Evolutionary conservation across 2,888 invertebrate genomes (phyloP).

Genomic region (Eristalinus aeneus): DNA sequence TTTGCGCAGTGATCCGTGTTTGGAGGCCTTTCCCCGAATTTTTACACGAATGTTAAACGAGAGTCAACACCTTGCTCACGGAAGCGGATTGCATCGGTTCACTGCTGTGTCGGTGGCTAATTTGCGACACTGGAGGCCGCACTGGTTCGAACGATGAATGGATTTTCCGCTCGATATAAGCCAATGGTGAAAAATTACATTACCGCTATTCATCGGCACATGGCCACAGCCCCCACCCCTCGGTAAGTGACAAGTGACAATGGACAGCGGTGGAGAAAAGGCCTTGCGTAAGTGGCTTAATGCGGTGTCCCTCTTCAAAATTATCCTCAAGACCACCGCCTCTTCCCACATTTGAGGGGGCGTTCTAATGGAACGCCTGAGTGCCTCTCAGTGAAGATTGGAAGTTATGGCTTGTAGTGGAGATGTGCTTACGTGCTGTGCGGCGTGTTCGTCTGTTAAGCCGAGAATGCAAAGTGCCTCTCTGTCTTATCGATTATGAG

Average conservation of each 20-base stretch:
- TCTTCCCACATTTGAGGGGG: neutral
- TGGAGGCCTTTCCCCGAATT: neutral
- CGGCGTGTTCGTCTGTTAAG: neutral
- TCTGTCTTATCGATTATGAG: slow-evolving; percentile 48
- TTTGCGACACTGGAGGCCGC: neutral
- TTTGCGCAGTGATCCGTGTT: slow-evolving; percentile 60
- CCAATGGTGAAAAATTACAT: slow-evolving; percentile 57
- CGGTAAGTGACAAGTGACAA: slow-evolving; percentile 11
- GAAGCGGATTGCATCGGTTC: slow-evolving; percentile 38
- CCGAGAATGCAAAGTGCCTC: slow-evolving; percentile 45
- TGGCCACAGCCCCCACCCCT: neutral
- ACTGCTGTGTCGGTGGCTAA: slow-evolving; percentile 3
- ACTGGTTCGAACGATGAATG: neutral
- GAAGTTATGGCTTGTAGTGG: slow-evolving; percentile 6
- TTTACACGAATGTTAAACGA: slow-evolving; percentile 49
- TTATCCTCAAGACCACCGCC: neutral
- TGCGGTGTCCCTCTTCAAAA: neutral
- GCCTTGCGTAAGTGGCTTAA: slow-evolving; percentile 5
- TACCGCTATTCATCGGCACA: slow-evolving; percentile 14
- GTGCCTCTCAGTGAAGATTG: slow-evolving; percentile 11
- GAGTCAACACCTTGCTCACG: slow-evolving; percentile 58
- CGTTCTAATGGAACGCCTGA: neutral
- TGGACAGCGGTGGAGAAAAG: slow-evolving; percentile 9
- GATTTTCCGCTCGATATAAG: slow-evolving; percentile 36
- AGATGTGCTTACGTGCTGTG: neutral